Evolutionary conservation across 2,888 invertebrate genomes (phyloP).

Genomic region (Drosophila rellima): DNA sequence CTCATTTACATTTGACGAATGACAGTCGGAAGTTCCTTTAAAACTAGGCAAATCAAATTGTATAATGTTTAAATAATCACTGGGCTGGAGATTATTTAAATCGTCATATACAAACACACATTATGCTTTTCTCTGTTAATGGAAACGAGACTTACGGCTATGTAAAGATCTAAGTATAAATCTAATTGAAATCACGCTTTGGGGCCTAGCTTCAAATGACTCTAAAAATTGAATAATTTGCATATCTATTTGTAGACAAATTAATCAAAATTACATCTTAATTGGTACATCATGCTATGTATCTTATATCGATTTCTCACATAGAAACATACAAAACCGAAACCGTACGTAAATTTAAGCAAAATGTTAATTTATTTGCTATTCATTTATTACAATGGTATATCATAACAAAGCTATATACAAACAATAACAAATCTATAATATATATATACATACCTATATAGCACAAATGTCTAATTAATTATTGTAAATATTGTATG

Average conservation of each 20-base stretch:
- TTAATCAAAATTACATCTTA: constrained; percentile 64
- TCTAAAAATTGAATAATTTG: constrained; percentile 59
- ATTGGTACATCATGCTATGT: constrained; percentile 37
- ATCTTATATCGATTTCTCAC: constrained; percentile 33
- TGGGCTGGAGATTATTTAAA: constrained; percentile 77
- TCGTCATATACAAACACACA: constrained; percentile 27
- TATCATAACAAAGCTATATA: constrained; percentile 32
- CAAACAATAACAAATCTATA: constrained; percentile 19
- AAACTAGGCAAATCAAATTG: constrained; percentile 58
- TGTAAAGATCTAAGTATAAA: constrained; percentile 30
- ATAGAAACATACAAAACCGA: background rate
- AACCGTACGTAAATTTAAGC: constrained; percentile 17
- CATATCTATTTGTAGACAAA: constrained; percentile 66
- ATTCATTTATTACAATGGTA: constrained; percentile 38
- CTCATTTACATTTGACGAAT: constrained; percentile 46
- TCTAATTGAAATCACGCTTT: constrained; percentile 36
- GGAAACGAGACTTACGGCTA: constrained; percentile 35
- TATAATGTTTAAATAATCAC: constrained; percentile 73
- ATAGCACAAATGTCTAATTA: constrained; percentile 64
- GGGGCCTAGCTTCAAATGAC: constrained; percentile 31
- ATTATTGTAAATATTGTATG: constrained; percentile 75
- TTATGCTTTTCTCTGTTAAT: constrained; percentile 32
- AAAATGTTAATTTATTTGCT: constrained; percentile 59
- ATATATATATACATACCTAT: constrained; percentile 35
- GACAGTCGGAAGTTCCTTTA: constrained; percentile 73